Percentiles rank a stretch among this genome's conserved stretches.
phyloP scores from a whole-genome alignment of 2,797 vertebrate genomes.

The Amphiprion clarkii region DNA sequence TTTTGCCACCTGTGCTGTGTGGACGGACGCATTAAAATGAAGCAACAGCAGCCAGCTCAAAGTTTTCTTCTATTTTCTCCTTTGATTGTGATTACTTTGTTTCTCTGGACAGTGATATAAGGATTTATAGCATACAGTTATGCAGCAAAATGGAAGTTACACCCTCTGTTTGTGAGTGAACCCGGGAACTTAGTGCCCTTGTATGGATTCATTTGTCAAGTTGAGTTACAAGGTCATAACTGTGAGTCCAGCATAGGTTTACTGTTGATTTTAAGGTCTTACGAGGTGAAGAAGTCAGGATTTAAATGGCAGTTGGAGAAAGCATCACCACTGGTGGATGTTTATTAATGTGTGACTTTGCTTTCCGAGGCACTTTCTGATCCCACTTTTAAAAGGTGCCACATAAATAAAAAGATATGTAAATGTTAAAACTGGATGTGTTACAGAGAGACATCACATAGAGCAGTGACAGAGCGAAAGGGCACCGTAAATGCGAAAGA shows the following conservation, averaged over 20 bases:
- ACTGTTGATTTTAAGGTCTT: not conserved
- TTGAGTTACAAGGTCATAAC: not conserved
- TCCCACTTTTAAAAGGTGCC: conserved; percentile 12
- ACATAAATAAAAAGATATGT: conserved; percentile 6
- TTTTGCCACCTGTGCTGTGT: too few species aligned
- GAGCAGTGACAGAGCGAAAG: conserved; percentile 58
- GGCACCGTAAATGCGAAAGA: conserved; percentile 65
- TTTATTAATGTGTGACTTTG: not conserved
- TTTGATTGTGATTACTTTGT: too few species aligned
- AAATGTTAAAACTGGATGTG: conserved; percentile 30
- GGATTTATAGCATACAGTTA: too few species aligned
- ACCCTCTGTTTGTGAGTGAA: too few species aligned
- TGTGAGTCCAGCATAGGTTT: not conserved
- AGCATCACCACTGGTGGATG: not conserved
- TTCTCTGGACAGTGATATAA: too few species aligned
- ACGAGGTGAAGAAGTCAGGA: not conserved
- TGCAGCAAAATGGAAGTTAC: too few species aligned
- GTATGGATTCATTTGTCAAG: not conserved
- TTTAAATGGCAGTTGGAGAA: not conserved
- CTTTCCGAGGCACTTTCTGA: conserved; percentile 1
- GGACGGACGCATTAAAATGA: too few species aligned
- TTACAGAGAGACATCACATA: conserved; percentile 21
- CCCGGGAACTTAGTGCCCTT: not conserved
- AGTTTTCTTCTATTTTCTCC: too few species aligned
- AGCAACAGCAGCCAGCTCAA: too few species aligned